Base-by-base conservation (phyloP, 1,140 invertebrate genomes). In the Pseudomyrmex cubaensis region DNA sequence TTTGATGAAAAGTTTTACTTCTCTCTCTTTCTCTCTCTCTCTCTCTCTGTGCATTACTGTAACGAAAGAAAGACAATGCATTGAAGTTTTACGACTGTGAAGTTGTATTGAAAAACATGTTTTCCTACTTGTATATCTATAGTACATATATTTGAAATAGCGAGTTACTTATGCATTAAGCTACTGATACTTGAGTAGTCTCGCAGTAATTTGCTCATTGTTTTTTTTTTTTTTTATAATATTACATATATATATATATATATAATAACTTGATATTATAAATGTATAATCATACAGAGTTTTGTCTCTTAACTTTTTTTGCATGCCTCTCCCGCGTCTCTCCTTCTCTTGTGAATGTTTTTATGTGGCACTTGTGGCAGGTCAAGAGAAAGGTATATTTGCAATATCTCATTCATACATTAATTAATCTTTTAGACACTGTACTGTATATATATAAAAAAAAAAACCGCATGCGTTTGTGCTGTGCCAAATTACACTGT, bases 331-430 rank as follows among this genome's bases (percentile, higher is more conserved):
- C 92, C 92, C 91, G 93, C 90, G 93, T 94, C 92, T 93, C 92
- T 94, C 91, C 93, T 93, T 94, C 94, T 94, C 92, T 94, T 94
- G 90, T 95, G 95, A 95, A 95, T 95, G 94, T 95, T 95, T 94
- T 94, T 95, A 91, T 95, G 95, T 95, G 95, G 94, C 95, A 95
- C 92, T 94, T 94, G 90, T 94, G 93, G 93, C 95, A 95, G 95
- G 94, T 94, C 94, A 95, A 94, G 85, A 94, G 93, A 93, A 95
- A 95, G 95, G 95, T 95, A 95, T 95, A 95, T 95, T 95, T 93
- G 93, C 94, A 93, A 92, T 91, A 92, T 48, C 0, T 35, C 90
- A 92, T 90, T 92, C 87, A 92, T 92, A 92, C 78, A 87, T 84
- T 77, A 88, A 87, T 87, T 91, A 86, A 89, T 80, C 82, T 89